Evolutionary conservation across 2,888 invertebrate species (phyloP).

Genomic region (Lacanobia wlatinum): DNA sequence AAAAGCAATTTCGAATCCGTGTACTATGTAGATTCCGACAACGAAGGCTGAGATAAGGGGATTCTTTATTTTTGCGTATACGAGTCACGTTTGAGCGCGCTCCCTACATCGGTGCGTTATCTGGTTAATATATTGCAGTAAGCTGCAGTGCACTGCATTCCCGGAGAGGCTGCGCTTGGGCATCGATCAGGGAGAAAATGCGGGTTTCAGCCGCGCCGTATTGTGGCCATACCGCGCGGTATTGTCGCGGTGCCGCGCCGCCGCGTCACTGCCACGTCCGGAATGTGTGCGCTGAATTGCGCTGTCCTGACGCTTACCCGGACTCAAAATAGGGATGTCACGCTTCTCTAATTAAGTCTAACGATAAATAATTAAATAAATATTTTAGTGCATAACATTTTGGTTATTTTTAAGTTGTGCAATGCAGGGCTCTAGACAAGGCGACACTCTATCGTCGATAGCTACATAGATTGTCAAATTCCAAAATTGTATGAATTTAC

Average conservation of each 20-base stretch:
- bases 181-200: constrained; percentile 70
- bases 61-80: constrained; percentile 58
- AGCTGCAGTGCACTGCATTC: constrained; percentile 57
- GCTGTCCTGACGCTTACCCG: constrained; percentile 29
- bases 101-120: constrained; percentile 59
- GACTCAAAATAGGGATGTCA: constrained; percentile 39
- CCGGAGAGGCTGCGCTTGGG: constrained; percentile 62
- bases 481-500: no score
- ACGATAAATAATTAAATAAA: neutral
- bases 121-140: constrained; percentile 64
- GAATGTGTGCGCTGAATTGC: constrained; percentile 41
- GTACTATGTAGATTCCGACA: constrained; percentile 46
- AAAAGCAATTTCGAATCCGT: constrained; percentile 41
- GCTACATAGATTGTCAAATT: neutral
- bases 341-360: neutral
- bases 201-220: constrained; percentile 13
- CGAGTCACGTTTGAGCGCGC: constrained; percentile 57
- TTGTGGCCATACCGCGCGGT: neutral
- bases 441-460: neutral
- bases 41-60: constrained; percentile 48
- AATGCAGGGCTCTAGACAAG: neutral
- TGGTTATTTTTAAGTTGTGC: neutral
- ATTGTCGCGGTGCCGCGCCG: neutral
- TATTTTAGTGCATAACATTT: neutral
- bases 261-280: constrained; percentile 3